These are phyloP conservation scores for Agrochola circellaris DNA, from an alignment of 2,888 invertebrate genomes.

Conservation along the genomic window DNA sequence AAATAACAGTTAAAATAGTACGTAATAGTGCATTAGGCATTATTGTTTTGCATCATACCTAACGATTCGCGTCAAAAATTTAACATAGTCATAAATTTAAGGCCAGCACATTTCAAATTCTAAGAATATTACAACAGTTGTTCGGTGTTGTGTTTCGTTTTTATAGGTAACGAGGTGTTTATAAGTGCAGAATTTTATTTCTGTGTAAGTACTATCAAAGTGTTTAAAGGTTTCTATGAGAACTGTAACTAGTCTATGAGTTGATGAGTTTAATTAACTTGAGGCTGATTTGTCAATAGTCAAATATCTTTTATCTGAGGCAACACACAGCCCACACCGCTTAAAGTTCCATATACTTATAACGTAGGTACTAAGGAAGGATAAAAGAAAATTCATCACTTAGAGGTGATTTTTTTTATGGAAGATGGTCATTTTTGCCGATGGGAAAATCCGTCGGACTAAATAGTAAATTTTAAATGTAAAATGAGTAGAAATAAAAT, in stretches of 20 bases:
- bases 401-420: too few relatives aligned
- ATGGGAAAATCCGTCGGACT: too few relatives aligned
- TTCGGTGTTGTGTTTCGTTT: conserved; percentile 82
- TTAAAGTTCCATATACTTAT: too few relatives aligned
- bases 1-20: conserved; percentile 40
- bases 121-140: conserved; percentile 84
- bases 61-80: conserved; percentile 58
- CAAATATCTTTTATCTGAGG: too few relatives aligned
- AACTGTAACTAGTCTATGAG: conserved; percentile 1
- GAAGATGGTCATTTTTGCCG: too few relatives aligned
- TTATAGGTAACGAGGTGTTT: conserved; percentile 73
- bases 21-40: conserved; percentile 57
- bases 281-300: too few relatives aligned
- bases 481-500: too few relatives aligned
- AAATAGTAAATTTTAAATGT: too few relatives aligned
- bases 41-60: conserved; percentile 56
- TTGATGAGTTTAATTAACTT: background rate
- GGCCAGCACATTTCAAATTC: conserved; percentile 83
- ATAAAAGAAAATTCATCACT: too few relatives aligned
- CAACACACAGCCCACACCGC: too few relatives aligned
- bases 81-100: conserved; percentile 73
- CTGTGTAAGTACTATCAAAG: conserved; percentile 33
- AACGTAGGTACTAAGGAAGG: too few relatives aligned
- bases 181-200: conserved; percentile 58
- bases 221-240: conserved; percentile 7